Conservation (phyloP, 2,888 invertebrate species). For the Holacanthella duospinosa region DNA sequence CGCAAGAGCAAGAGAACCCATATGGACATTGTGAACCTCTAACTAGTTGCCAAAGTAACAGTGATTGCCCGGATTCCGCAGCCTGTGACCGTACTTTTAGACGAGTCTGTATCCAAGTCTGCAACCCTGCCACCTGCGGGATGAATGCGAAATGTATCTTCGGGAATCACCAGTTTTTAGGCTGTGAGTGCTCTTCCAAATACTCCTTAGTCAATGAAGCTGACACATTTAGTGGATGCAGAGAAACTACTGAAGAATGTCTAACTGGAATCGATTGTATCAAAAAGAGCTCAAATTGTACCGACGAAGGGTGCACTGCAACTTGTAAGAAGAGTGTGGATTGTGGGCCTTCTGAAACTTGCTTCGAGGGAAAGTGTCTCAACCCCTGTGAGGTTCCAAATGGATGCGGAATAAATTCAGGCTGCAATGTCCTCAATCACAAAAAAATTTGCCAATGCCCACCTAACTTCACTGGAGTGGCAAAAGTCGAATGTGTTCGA, state of each 20-base stretch:
- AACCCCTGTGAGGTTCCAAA: constrained; percentile 65
- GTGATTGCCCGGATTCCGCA: constrained; percentile 70
- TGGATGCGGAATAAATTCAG: constrained; percentile 63
- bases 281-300: constrained; percentile 42
- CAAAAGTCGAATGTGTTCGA: constrained; percentile 72
- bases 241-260: constrained; percentile 41
- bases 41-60: constrained; percentile 66
- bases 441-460: constrained; percentile 72
- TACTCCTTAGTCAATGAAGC: constrained; percentile 56
- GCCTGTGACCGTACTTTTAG: constrained; percentile 50
- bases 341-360: constrained; percentile 67
- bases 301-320: constrained; percentile 37
- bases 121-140: constrained; percentile 66
- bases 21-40: constrained; percentile 70
- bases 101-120: constrained; percentile 61
- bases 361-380: constrained; percentile 67
- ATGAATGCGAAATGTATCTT: constrained; percentile 73
- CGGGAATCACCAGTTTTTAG: constrained; percentile 49
- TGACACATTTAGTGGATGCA: constrained; percentile 54
- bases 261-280: constrained; percentile 59
- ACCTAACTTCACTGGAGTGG: constrained; percentile 72
- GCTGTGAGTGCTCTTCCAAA: constrained; percentile 64
- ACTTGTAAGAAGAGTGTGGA: constrained; percentile 66
- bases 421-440: constrained; percentile 50
- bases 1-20: constrained; percentile 71